Percentiles rank a stretch among this genome's conserved stretches.
Conservation (phyloP, 2,797 vertebrate genomes). For the Diplodus sargus region DNA sequence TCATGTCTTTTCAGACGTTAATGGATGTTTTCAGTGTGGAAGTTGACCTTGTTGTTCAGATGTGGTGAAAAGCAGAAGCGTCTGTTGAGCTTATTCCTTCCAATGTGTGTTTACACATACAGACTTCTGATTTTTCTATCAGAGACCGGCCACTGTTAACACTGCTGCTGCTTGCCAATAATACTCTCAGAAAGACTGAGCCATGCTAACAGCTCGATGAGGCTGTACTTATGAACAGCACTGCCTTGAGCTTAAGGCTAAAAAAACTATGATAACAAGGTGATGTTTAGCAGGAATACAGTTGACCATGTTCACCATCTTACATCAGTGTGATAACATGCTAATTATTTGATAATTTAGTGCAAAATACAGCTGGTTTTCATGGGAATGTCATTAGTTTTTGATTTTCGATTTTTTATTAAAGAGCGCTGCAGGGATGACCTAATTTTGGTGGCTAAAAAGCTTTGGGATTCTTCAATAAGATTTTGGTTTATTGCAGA, state of each 20-base stretch:
- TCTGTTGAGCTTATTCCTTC: background rate
- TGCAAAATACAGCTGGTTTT: background rate
- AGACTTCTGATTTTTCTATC: background rate
- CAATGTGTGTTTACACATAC: background rate
- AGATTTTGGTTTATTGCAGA: no score
- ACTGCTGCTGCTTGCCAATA: background rate
- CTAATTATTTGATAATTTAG: background rate
- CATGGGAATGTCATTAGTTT: background rate
- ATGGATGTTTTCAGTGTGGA: background rate
- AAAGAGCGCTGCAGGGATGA: background rate
- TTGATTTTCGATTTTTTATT: background rate
- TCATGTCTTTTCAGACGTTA: background rate
- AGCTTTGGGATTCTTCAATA: no score
- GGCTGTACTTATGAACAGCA: background rate
- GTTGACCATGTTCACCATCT: background rate
- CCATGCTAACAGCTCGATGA: background rate
- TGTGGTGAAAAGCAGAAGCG: background rate
- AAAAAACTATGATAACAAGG: background rate
- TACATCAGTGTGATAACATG: background rate
- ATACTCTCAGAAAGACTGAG: background rate
- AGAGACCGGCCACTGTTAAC: background rate
- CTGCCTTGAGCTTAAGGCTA: background rate
- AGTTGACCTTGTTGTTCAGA: background rate
- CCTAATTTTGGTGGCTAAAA: no score
- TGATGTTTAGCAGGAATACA: background rate